Conservation (phyloP, 2,113 vertebrate genomes). For the Camelus dromedarius region DNA sequence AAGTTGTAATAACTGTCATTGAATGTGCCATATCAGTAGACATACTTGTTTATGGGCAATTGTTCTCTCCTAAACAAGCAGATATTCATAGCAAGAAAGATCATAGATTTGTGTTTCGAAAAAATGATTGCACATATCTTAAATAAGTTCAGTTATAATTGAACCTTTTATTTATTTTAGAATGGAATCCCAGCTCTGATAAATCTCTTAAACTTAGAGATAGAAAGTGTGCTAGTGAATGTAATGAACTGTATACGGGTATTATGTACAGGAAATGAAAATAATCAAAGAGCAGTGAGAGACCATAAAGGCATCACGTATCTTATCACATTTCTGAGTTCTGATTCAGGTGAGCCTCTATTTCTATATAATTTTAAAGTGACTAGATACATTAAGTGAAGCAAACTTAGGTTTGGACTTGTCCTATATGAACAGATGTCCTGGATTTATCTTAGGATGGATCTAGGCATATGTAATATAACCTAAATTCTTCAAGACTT, state of each 20-base stretch:
- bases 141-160: conserved; percentile 15
- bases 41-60: neutral
- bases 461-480: neutral
- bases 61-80: neutral
- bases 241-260: conserved; percentile 86
- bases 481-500: neutral
- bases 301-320: conserved; percentile 83
- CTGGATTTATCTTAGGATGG: conserved; percentile 18
- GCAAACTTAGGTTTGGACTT: neutral
- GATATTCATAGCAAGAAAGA: neutral
- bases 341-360: conserved; percentile 85
- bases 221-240: conserved; percentile 87
- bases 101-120: neutral
- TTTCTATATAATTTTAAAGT: neutral
- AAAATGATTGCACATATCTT: neutral
- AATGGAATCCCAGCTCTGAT: conserved; percentile 86
- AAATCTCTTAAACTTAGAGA: conserved; percentile 81
- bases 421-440: neutral
- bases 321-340: conserved; percentile 85
- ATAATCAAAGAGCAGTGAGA: conserved; percentile 84
- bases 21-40: neutral
- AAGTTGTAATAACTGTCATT: neutral
- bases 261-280: conserved; percentile 82
- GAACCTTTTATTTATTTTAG: conserved; percentile 74
- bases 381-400: neutral